phyloP scores from a whole-genome alignment of 2,113 vertebrate genomes.

The Amblyornis subalaris region DNA sequence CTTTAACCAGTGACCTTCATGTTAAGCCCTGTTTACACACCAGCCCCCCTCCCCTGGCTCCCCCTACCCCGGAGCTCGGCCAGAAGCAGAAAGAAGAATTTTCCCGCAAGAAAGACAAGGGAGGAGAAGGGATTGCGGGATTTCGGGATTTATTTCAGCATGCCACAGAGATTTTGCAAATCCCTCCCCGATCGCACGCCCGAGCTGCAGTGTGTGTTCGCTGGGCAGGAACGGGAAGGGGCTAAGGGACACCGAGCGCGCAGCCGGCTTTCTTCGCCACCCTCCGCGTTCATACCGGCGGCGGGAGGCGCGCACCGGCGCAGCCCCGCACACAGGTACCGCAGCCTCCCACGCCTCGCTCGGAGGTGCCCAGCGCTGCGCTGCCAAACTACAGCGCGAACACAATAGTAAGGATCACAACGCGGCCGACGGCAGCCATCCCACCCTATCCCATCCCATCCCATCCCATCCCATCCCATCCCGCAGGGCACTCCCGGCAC shows the following conservation, averaged over 20 bases:
- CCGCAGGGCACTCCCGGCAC: not conserved
- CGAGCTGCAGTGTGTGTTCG: not conserved
- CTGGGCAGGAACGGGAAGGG: not conserved
- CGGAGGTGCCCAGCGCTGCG: not conserved
- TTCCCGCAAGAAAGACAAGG: not conserved
- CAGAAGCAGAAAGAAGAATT: conserved; percentile 21
- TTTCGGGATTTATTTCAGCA: conserved; percentile 14
- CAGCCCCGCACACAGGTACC: not conserved
- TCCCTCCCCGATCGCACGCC: not conserved
- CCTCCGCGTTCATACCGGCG: not conserved
- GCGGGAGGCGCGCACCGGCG: not conserved
- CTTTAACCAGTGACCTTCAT: conserved; percentile 56
- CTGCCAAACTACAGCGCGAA: not conserved
- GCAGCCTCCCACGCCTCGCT: not conserved
- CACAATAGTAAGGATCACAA: not conserved
- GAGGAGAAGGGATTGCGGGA: not conserved
- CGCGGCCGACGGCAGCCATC: not conserved
- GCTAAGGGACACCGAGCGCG: not conserved
- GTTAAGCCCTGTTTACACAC: conserved; percentile 49
- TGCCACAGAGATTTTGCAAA: not conserved
- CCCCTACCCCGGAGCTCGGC: not conserved
- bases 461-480: not conserved
- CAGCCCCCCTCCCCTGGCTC: not conserved
- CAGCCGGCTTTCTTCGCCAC: not conserved
- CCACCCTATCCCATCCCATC: not conserved